Evolutionary conservation across 2,113 vertebrate species (phyloP).

Genomic region (Tetrax tetrax): DNA sequence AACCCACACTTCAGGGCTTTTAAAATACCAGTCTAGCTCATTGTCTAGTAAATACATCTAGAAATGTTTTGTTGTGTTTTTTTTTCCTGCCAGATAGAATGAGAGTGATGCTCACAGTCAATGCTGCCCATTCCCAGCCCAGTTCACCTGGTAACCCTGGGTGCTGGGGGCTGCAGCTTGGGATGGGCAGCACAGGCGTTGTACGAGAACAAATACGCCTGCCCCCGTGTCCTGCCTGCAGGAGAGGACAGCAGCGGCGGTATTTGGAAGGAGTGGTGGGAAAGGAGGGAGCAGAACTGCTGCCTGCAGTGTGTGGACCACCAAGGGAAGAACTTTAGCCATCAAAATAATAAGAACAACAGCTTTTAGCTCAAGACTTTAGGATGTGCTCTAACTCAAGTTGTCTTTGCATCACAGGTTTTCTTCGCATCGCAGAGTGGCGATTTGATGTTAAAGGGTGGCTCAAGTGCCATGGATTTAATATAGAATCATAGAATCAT

Average conservation of each 20-base stretch:
- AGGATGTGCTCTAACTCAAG: neutral
- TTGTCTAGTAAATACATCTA: accelerated
- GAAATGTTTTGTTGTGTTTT: neutral
- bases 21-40: neutral
- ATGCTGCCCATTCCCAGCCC: neutral
- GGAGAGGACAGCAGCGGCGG: neutral
- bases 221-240: neutral
- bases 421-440: accelerated
- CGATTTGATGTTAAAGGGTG: neutral
- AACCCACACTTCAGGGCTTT: neutral
- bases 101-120: accelerated
- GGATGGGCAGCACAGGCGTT: neutral
- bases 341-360: neutral
- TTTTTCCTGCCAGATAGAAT: neutral
- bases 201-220: neutral
- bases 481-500: too few relatives aligned
- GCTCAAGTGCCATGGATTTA: neutral
- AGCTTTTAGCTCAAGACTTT: neutral
- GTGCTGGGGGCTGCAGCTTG: neutral
- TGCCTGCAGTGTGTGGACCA: neutral
- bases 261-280: neutral
- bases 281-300: neutral
- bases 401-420: neutral
- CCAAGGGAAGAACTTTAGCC: neutral
- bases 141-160: neutral